Evolutionary conservation across 1,140 invertebrate genomes (phyloP), one percentile per base, ranked within the genome.

Genomic region (Sinella curviseta): DNA sequence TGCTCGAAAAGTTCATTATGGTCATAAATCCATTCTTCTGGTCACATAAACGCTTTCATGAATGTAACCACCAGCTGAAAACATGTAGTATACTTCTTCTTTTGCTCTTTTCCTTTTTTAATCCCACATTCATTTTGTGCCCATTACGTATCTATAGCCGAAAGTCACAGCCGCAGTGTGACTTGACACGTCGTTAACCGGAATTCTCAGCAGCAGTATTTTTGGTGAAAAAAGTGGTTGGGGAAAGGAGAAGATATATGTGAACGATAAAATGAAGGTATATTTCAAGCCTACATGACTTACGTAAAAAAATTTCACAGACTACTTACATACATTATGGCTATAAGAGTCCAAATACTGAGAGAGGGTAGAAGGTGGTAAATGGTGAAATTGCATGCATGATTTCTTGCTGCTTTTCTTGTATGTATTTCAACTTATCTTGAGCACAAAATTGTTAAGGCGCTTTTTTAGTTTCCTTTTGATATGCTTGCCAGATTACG

Each of bases 141-240:
- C n/a, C n/a, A n/a, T n/a, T n/a, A n/a, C n/a, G 39, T 48, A 48
- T 48, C 17, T 48, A n/a, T n/a, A n/a, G n/a, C n/a, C n/a, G n/a
- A n/a, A n/a, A n/a, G n/a, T n/a, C n/a, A n/a, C n/a, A n/a, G n/a
- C n/a, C n/a, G n/a, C n/a, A 8, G 39, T 48, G 17, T 48, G 39
- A 17, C 17, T 48, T 60, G 55, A 60, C 55, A 60, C 55, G n/a
- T 60, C 8, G 55, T 60, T 60, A 60, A 26, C 14, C 55, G 55
- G n/a, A 60, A 60, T 60, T 60, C 55, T 60, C 55, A 60, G 55
- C 55, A 60, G n/a, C n/a, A n/a, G 55, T 26, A 17, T 60, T 60
- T 26, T 17, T 4, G 55, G 24, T 4, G 24, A 24, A 60, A 24
- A 60, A 60, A 60, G 8, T 8, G 55, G 24, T n/a, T 3, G 12